Conservation (phyloP, 2,113 vertebrate species). For the Hylia prasina region DNA sequence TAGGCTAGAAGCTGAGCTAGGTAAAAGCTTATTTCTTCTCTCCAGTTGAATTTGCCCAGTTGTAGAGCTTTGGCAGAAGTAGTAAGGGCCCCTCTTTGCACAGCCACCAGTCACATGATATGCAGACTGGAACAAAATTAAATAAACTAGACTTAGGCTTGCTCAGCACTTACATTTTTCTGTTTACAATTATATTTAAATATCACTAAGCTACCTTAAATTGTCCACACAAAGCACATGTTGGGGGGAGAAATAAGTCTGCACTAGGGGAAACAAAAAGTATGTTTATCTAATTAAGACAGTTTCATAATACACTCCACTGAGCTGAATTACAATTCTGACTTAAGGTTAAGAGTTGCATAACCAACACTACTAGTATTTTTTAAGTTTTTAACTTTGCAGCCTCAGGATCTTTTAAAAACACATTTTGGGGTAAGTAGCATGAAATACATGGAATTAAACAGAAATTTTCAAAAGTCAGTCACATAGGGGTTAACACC, state of each 20-base stretch:
- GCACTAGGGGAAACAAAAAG: not conserved
- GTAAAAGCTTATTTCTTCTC: not conserved
- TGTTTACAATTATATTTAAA: not conserved
- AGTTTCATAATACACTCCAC: not conserved
- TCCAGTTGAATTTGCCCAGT: not conserved
- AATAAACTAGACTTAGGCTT: not conserved
- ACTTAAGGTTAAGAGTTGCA: not conserved
- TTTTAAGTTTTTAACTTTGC: not conserved
- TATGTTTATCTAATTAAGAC: not conserved
- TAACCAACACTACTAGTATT: not conserved
- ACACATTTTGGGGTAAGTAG: not conserved
- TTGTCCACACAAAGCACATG: not conserved
- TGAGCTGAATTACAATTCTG: not conserved
- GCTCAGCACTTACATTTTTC: not conserved
- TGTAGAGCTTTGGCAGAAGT: not conserved
- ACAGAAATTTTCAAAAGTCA: not conserved
- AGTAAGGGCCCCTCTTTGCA: not conserved
- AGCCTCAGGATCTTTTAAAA: not conserved
- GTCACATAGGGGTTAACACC: not conserved
- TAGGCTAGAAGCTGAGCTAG: not conserved
- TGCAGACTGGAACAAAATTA: not conserved
- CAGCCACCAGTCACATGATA: accelerated
- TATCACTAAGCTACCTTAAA: not conserved
- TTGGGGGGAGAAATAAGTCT: not conserved
- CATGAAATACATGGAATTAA: not conserved